Base-by-base conservation (phyloP, 2,888 invertebrate species). In the Notocelia uddmanniana region DNA sequence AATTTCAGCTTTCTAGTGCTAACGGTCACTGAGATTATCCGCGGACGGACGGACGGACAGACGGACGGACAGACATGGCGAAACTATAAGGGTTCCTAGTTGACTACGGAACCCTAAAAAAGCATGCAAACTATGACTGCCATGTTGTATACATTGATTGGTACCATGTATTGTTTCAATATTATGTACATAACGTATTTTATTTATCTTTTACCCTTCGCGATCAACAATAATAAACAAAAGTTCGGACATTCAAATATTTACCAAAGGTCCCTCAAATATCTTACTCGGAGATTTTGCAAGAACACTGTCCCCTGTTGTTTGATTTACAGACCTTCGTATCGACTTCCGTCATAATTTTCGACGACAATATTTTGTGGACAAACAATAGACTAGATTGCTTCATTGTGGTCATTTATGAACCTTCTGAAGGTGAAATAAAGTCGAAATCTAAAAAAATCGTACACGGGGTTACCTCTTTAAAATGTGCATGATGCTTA, bases 301-400 rank as follows among this genome's bases (percentile, higher is more conserved):
- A 11, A 60, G 71, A 23, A 60, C 34, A 31, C 23, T 23, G 21
- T n/a, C 60, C 59, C 63, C 71, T 55, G 70, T 66, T 71, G 71
- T 71, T 71, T 71, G 67, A 67, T 60, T 71, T 67, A 60, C 71
- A 71, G 59, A 60, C 54, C 71, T 60, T 67, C 66, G 67, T 54
- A 48, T 55, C 59, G 52, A 66, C 66, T 71, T 71, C 59, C 71
- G 34, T 71, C 54, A 23, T 71, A 60, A 67, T 60, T 59, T 67
- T 69, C 54, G 60, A 60, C 34, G 71, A 45, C 45, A 71, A 67
- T 71, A 67, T 67, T 60, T 67, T 55, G 67, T 15, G 60, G 54
- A 66, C 71, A 67, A 71, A 71, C 57, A 69, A 69, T 57, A 37
- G 48, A 54, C 34, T 37, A 37, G 19, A 54, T 64, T 54, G 52